phyloP scores from a whole-genome alignment of 2,113 vertebrate genomes.

The Steatornis caripensis region DNA sequence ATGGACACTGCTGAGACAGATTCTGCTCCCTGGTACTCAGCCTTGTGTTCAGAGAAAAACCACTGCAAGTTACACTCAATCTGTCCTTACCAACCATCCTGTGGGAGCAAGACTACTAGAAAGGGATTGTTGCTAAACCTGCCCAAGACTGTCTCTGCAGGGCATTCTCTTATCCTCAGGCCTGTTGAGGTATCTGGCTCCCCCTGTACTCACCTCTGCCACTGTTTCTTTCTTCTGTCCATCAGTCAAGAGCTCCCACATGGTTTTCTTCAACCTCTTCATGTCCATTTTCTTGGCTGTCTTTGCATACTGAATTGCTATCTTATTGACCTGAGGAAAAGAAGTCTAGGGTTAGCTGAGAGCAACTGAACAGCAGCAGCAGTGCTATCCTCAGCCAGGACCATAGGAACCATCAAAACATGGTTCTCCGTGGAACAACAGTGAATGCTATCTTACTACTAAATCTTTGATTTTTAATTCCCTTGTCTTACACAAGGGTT shows the following conservation, averaged over 20 bases:
- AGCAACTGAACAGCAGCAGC: not conserved
- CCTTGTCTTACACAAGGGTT: not conserved
- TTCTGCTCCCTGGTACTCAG: not conserved
- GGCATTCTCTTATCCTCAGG: too few species aligned
- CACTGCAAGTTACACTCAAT: too few species aligned
- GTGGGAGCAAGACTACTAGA: not conserved
- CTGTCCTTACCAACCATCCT: not conserved
- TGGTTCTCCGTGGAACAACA: not conserved
- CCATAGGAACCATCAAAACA: not conserved
- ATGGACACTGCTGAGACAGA: not conserved
- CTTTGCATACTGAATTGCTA: constrained; percentile 88
- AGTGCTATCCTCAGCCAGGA: not conserved
- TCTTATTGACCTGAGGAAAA: constrained; percentile 82
- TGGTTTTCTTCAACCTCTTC: constrained; percentile 85
- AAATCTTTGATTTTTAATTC: not conserved
- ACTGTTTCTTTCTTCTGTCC: not conserved
- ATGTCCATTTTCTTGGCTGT: constrained; percentile 95
- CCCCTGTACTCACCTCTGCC: constrained; percentile 8
- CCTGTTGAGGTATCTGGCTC: not conserved
- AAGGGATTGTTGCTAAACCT: not conserved
- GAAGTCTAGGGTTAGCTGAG: not conserved
- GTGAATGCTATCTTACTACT: not conserved
- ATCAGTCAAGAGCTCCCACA: constrained; percentile 84
- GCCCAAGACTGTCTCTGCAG: not conserved
- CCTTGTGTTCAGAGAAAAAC: not conserved